Percentiles rank a stretch among this genome's conserved stretches.
Evolutionary conservation across 2,797 vertebrate genomes (phyloP).

Genomic region (Smutsia gigantea): DNA sequence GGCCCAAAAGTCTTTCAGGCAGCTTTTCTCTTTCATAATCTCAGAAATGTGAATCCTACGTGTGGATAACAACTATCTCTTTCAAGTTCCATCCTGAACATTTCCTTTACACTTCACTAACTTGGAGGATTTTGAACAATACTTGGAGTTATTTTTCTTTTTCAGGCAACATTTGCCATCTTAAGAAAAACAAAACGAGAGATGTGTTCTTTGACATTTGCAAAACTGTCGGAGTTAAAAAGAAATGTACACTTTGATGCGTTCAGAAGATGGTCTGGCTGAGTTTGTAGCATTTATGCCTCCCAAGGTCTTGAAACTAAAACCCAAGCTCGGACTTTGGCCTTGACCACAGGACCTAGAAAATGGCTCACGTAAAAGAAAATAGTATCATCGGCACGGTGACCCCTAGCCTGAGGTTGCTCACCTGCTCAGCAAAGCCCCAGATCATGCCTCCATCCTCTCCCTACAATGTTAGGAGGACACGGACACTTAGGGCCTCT

Average conservation of each 20-base stretch:
- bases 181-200: not conserved
- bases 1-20: not conserved
- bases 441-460: not conserved
- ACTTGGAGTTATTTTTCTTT: not conserved
- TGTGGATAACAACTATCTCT: not conserved
- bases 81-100: not conserved
- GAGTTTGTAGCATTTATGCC: no score
- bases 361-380: not conserved
- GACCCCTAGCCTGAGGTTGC: not conserved
- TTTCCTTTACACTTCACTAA: not conserved
- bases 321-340: not conserved
- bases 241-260: not conserved
- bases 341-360: not conserved
- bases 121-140: not conserved
- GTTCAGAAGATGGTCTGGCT: not conserved
- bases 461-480: not conserved
- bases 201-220: not conserved
- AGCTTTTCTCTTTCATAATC: not conserved
- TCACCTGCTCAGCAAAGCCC: not conserved
- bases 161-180: not conserved
- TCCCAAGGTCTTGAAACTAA: not conserved
- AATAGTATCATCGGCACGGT: rapidly evolving
- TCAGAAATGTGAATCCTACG: not conserved
- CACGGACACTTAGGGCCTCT: not conserved
- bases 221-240: not conserved